Evolutionary conservation across 2,888 invertebrate species (phyloP).

Genomic region (Orthonevra nobilis): DNA sequence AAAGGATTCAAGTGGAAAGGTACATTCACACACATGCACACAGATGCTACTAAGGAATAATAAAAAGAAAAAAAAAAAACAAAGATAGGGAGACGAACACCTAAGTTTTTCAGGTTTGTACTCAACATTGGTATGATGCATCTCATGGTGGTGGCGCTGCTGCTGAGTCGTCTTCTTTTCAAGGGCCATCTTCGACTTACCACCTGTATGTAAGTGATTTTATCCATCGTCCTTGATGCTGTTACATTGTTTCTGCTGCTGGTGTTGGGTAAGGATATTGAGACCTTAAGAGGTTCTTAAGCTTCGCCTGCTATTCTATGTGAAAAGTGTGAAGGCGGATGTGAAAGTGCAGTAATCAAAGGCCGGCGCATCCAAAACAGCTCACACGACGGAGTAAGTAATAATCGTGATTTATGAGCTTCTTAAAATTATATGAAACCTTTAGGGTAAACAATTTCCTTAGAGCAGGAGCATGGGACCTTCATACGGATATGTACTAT

Average conservation of each 20-base stretch:
- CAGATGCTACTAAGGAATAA: too few relatives aligned
- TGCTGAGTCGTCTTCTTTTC: slow-evolving; percentile 41
- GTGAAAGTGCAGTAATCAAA: too few relatives aligned
- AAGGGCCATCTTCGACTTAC: slow-evolving; percentile 45
- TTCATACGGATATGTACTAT: slow-evolving; percentile 6
- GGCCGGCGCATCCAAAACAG: slow-evolving; percentile 7
- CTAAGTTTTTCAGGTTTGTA: too few relatives aligned
- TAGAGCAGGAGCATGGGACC: not conserved
- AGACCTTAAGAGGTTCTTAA: slow-evolving; percentile 46
- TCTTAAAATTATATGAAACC: slow-evolving; percentile 49
- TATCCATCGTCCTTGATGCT: slow-evolving; percentile 39
- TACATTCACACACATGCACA: not conserved
- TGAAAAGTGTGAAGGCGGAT: too few relatives aligned
- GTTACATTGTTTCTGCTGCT: slow-evolving; percentile 24
- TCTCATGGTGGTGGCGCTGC: slow-evolving; percentile 24
- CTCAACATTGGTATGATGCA: slow-evolving; percentile 29
- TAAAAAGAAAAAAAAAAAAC: slow-evolving; percentile 7
- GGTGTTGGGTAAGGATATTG: slow-evolving; percentile 49
- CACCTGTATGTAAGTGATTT: slow-evolving; percentile 63
- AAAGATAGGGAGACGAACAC: slow-evolving; percentile 13
- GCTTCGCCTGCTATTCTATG: slow-evolving; percentile 14
- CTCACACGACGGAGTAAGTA: slow-evolving; percentile 15
- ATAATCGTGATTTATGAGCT: slow-evolving; percentile 54
- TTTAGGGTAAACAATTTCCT: slow-evolving; percentile 46
- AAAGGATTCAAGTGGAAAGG: slow-evolving; percentile 42